These are phyloP conservation scores for Acanthacorydalis orientalis DNA, from an alignment of 2,888 invertebrate species.

Conservation along the genomic window DNA sequence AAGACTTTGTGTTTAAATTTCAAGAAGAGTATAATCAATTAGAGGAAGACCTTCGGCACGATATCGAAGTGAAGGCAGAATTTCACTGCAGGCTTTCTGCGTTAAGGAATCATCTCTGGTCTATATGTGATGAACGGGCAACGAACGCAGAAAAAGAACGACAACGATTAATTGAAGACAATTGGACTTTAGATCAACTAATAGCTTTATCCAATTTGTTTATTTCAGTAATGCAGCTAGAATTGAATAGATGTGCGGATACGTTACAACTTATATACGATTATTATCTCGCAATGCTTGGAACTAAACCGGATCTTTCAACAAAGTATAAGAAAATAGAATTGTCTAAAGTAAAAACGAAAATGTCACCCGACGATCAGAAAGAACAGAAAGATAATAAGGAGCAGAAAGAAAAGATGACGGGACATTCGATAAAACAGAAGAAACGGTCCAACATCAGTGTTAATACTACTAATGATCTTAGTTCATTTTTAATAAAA, in stretches of 20 bases:
- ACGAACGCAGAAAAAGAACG: conserved; percentile 34
- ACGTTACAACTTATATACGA: conserved; percentile 26
- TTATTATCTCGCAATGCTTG: conserved; percentile 24
- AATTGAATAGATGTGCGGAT: conserved; percentile 36
- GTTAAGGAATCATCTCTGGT: conserved; percentile 32
- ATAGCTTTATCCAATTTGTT: conserved; percentile 36
- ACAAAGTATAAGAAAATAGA: background rate
- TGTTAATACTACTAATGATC: background rate
- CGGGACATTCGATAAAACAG: background rate
- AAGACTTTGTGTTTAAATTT: conserved; percentile 35
- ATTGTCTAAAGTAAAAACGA: background rate
- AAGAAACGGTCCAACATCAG: conserved; percentile 1
- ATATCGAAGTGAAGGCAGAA: conserved; percentile 40
- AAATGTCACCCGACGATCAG: conserved; percentile 12
- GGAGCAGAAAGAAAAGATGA: conserved; percentile 2
- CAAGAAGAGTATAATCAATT: conserved; percentile 42
- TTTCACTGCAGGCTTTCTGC: conserved; percentile 38
- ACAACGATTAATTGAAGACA: conserved; percentile 30
- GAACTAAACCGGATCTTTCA: conserved; percentile 3
- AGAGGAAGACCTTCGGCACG: conserved; percentile 36
- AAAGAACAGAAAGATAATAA: conserved; percentile 23
- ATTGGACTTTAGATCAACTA: conserved; percentile 39
- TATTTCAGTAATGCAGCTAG: conserved; percentile 38
- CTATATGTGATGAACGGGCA: conserved; percentile 39
- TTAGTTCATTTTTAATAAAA: background rate